Evolutionary conservation across 2,113 vertebrate genomes (phyloP), one percentile per base, ranked within the genome.

Genomic region (Orthonyx spaldingii): DNA sequence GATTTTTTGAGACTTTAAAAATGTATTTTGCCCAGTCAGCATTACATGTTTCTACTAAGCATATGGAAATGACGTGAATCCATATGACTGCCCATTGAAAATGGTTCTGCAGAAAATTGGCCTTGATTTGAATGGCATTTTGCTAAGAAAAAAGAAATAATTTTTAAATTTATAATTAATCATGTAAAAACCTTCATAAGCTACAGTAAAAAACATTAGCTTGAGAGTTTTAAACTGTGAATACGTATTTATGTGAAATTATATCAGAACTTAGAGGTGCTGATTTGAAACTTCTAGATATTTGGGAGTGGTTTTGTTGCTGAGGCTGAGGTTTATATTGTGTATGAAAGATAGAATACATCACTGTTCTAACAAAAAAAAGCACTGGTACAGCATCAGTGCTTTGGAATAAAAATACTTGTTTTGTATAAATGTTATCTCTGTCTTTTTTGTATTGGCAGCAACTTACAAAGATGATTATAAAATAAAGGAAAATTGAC

Each of bases 341-440:
- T n/a, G 4, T 26, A 30, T 28, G 24, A 42, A 83, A 74, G 3
- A 12, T 2, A 44, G n/a, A 77, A 61, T 49, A 52, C 12, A 50
- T 55, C 63, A 52, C 1, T 0, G 2, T 63, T 72, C 21, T 64
- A 70, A 50, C 13, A 70, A 66, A 57, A 8, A 3, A 18, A 46
- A 33, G 1, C 12, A n/a, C 11, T 17, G 8, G 2, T 75, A 66
- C 17, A 17, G 10, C 2, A 1, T 55, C 44, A 71, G 28, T 47
- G 19, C 2, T 87, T 91, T 71, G 57, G 52, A 37, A 47, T 56
- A 89, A 84, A 89, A 37, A 42, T 50, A 5, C 8, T 13, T 77
- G 21, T 24, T 84, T 84, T 22, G 11, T 68, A 13, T 30, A 71
- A 84, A 46, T 35, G 6, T 26, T 69, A 21, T 74, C 42, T 47